phyloP scores from a whole-genome alignment of 37 sponge, comb jelly and placozoan genomes.

The Chondrilla cf. caribensis region DNA sequence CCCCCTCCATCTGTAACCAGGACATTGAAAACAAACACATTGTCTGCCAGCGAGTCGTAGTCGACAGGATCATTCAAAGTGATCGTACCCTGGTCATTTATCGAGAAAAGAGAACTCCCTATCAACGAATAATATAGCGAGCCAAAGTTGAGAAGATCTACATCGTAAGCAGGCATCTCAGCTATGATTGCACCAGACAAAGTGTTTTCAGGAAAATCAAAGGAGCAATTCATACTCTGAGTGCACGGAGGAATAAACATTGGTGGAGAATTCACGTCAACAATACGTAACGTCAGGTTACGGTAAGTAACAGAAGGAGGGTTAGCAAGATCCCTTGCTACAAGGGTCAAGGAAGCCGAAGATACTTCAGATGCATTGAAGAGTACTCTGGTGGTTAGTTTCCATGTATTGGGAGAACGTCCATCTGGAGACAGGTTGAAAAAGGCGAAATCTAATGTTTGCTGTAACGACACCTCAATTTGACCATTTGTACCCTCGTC shows the following conservation, averaged over 20 bases:
- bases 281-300: not conserved
- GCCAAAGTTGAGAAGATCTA: not conserved
- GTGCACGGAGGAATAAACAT: not conserved
- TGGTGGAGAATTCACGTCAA: constrained; percentile 11
- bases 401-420: not conserved
- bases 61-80: not conserved
- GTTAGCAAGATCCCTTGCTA: not conserved
- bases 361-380: constrained; percentile 8
- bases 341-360: not conserved
- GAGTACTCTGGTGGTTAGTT: not conserved
- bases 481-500: not conserved
- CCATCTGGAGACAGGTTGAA: not conserved
- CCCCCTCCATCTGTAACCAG: constrained; percentile 7
- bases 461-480: not conserved
- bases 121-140: not conserved
- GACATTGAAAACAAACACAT: not conserved
- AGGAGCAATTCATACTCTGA: not conserved
- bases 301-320: not conserved
- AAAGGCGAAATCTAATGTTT: not conserved
- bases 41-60: not conserved
- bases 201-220: not conserved
- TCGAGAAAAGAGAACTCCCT: not conserved
- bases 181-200: not conserved
- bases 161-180: not conserved
- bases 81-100: not conserved